These are phyloP conservation scores for Parelbella ahira DNA, from an alignment of 2,888 invertebrate species.

Conservation along the genomic window DNA sequence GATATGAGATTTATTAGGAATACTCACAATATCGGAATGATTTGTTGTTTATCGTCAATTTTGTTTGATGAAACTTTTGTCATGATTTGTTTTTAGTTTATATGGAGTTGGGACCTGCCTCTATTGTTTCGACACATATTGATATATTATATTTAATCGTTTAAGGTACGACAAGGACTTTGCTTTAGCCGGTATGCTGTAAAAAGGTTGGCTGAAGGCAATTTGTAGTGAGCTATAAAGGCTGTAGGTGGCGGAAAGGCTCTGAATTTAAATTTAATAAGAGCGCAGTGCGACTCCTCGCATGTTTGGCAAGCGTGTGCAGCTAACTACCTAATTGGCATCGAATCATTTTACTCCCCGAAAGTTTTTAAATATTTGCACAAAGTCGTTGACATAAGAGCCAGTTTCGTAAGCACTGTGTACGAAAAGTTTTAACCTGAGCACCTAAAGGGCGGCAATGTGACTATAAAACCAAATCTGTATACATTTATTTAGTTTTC, in stretches of 20 bases:
- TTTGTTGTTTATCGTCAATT: no score
- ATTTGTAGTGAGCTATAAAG: conserved; percentile 42
- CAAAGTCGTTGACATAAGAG: conserved; percentile 5
- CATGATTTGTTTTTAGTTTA: no score
- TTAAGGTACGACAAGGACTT: conserved; percentile 6
- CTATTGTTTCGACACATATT: no score
- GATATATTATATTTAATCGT: neutral
- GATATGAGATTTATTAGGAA: no score
- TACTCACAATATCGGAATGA: no score
- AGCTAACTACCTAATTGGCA: conserved; percentile 25
- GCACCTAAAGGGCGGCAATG: no score
- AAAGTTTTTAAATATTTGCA: conserved; percentile 21
- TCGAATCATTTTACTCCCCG: conserved; percentile 22
- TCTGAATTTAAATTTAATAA: conserved; percentile 66
- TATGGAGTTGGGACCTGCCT: no score
- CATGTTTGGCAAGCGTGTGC: conserved; percentile 24
- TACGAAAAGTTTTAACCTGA: conserved; percentile 1
- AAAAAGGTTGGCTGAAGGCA: conserved; percentile 32
- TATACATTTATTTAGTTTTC: no score
- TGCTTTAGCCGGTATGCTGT: conserved; percentile 26
- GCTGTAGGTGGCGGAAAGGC: conserved; percentile 45
- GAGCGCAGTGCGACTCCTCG: conserved; percentile 55
- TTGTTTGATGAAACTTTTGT: no score
- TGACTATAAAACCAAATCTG: no score
- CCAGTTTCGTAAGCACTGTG: conserved; percentile 3